Evolutionary conservation across 2,113 vertebrate genomes (phyloP), one percentile per base, ranked within the genome.

Genomic region (Notarius lentiginosus): DNA sequence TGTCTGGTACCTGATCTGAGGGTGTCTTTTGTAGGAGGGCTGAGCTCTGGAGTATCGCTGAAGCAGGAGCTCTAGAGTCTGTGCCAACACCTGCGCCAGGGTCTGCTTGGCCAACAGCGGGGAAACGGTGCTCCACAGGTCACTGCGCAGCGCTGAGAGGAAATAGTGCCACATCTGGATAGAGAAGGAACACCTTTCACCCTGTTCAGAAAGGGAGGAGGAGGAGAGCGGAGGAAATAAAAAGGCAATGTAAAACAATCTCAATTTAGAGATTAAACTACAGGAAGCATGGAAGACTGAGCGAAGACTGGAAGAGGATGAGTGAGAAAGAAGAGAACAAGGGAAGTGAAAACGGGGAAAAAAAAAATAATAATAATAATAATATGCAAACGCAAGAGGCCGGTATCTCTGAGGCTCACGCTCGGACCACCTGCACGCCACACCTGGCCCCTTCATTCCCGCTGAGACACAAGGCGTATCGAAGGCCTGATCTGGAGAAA

Each of bases 111-210:
- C 96, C 93, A 93, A 86, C 47, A 89, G 91, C 2, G 96, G 93
- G 0, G 97, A 95, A 82, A 98, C 93, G 76, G 95, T 88, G 53
- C 91, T 94, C 97, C 97, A 98, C 7, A 99, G 94, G 94, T 99
- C 98, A 8, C 96, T 95, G 88, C 92, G 97, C 91, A 99, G 95
- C 87, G 95, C 96, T 90, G 94, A 95, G 94, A 96, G 96, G 94
- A 99, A 99, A 92, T 99, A 99, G 94, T 97, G 95, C 98, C 98
- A 99, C 97, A 99, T 99, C 95, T 99, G 97, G 93, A 99, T 91
- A 0, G 98, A 98, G 93, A 99, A 99, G 79, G 98, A 99, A 88
- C 97, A 99, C 92, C 97, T 96, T 93, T 99, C 98, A n/a, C 97
- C 98, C 98, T 99, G 91, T 89, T 80, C 93, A 95, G 82, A 87